These are phyloP conservation scores for Passer montanus DNA, from an alignment of 2,113 vertebrate species.

Conservation along the genomic window DNA sequence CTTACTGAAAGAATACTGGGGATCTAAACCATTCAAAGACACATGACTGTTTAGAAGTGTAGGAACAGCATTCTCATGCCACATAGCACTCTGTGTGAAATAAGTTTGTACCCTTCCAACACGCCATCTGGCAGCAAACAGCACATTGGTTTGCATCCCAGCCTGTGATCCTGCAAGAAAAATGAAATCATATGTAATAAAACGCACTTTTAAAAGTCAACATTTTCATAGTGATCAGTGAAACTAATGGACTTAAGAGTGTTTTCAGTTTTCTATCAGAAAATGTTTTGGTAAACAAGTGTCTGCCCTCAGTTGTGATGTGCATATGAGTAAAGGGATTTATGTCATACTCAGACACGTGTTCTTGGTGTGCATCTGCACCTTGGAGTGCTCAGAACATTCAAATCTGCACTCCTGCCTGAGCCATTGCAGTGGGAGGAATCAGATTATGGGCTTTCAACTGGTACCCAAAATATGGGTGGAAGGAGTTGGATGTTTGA, in stretches of 20 bases:
- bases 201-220: neutral
- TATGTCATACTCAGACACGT: neutral
- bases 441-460: neutral
- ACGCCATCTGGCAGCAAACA: constrained; percentile 55
- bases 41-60: constrained; percentile 35
- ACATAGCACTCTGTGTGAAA: constrained; percentile 40
- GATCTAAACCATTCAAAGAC: constrained; percentile 42
- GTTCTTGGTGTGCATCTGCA: neutral
- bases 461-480: neutral
- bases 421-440: constrained; percentile 18
- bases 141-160: constrained; percentile 38
- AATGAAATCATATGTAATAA: constrained; percentile 16
- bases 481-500: neutral
- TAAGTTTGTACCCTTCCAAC: constrained; percentile 57
- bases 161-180: constrained; percentile 41
- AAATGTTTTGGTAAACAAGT: constrained; percentile 28
- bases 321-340: neutral
- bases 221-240: neutral
- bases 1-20: neutral
- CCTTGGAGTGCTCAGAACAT: neutral
- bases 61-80: constrained; percentile 47
- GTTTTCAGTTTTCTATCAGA: neutral
- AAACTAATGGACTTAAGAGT: neutral
- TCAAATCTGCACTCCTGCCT: neutral
- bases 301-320: neutral